A percentile compares a stretch with the other conserved stretches of the same genome.
phyloP scores from a whole-genome alignment of 1,140 invertebrate genomes.

The Halesus radiatus region DNA sequence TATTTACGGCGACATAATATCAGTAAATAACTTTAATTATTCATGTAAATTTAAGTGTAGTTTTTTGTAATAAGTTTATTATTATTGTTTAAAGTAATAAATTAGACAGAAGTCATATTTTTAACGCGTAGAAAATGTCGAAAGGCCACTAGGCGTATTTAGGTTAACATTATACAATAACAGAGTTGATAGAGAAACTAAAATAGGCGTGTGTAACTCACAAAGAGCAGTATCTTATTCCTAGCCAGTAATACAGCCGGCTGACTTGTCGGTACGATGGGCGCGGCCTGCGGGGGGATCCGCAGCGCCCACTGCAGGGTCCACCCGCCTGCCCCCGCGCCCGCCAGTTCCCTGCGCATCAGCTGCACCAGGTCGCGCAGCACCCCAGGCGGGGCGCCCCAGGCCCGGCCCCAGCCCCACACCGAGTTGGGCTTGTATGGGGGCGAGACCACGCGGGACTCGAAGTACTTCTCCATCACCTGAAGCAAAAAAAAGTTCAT shows the following conservation, averaged over 20 bases:
- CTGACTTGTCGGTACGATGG: conserved; percentile 87
- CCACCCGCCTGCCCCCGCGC: conserved; percentile 76
- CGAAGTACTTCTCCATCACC: conserved; percentile 93
- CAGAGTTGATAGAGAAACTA: too few relatives aligned
- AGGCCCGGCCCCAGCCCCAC: conserved; percentile 84
- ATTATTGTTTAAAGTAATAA: too few relatives aligned
- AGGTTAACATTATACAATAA: too few relatives aligned
- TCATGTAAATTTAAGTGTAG: too few relatives aligned
- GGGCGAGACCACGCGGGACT: conserved; percentile 85
- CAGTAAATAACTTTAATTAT: too few relatives aligned
- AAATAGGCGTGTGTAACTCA: conserved; percentile 75
- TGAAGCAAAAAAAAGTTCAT: conserved; percentile 63
- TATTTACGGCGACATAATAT: too few relatives aligned
- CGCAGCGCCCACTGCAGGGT: conserved; percentile 91
- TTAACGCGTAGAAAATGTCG: too few relatives aligned
- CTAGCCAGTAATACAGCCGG: conserved; percentile 86
- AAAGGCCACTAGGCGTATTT: too few relatives aligned
- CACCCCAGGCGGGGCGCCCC: conserved; percentile 86
- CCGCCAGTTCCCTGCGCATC: conserved; percentile 64
- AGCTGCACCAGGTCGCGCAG: conserved; percentile 88
- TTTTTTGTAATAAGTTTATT: too few relatives aligned
- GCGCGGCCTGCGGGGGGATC: conserved; percentile 87
- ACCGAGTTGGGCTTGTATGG: conserved; percentile 92
- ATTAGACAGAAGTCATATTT: too few relatives aligned
- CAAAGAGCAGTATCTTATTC: conserved; percentile 91